Base-by-base conservation (phyloP, 1,140 invertebrate genomes). In the Penaeus indicus region DNA sequence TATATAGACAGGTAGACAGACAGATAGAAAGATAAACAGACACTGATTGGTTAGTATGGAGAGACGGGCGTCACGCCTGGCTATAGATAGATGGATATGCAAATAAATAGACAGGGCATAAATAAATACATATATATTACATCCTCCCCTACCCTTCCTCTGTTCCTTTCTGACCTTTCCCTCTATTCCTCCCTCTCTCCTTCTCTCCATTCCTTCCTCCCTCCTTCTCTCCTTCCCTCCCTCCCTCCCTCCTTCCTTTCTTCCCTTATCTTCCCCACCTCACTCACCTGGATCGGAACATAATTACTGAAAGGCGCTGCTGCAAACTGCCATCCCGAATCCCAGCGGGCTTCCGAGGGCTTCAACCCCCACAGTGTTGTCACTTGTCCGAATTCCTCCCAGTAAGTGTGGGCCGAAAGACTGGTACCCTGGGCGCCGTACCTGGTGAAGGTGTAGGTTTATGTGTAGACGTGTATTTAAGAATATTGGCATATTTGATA, bases 301-400 rank as follows among this genome's bases (percentile, higher is more conserved):
- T 27, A 78, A 18, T 60, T 22, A 25, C 81, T 77, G 72, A 88
- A 88, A 64, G 86, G 86, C 3, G 86, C 81, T 25, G 81, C 32
- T 3, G 86, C 86, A 25, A 63, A 88, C 27, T 78, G 69, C 86
- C 86, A 88, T 4, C 72, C 80, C 5, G 69, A 60, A 25, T 88
- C 81, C 86, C 86, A 88, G 7, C 18, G 77, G 63, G 81, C 19
- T 5, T 10, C n/a, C 2, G 54, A 13, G 25, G 62, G 21, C 61
- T 25, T 21, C 11, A 82, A 8, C 3, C 64, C 63, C 86, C 86
- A 88, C 19, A 88, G 16, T 11, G 32, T 21, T 19, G 79, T 78
- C 5, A 63, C 21, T 19, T 21, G 4, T 10, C 32, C 81, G 47
- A 19, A 7, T 0, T 88, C 42, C 19, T 63, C 19, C 21, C 32